Evolutionary conservation across 2,113 vertebrate genomes (phyloP).

Genomic region (Ibidorhyncha struthersii): DNA sequence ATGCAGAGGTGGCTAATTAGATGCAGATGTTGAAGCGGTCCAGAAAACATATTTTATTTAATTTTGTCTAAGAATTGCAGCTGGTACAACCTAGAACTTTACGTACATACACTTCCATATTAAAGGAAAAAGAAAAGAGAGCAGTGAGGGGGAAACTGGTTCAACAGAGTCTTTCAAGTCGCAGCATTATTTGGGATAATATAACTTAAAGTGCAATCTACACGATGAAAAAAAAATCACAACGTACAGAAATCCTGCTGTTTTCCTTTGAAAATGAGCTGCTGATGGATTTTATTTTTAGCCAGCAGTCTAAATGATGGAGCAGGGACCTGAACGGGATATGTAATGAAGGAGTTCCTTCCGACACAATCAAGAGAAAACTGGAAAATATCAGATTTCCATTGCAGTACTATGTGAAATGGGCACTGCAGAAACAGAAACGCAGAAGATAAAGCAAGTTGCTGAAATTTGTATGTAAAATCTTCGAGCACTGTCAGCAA

Average conservation of each 20-base stretch:
- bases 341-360: constrained; percentile 11
- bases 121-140: neutral
- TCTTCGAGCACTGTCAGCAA: too few species aligned
- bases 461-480: neutral
- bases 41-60: neutral
- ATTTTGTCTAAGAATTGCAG: neutral
- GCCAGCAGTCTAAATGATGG: neutral
- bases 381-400: neutral
- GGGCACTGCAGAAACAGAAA: neutral
- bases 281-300: constrained; percentile 24
- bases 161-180: neutral
- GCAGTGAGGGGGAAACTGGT: neutral
- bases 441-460: neutral
- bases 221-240: neutral
- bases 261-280: constrained; percentile 2
- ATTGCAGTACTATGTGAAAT: neutral
- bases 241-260: neutral
- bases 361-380: neutral
- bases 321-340: neutral
- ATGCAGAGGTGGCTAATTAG: neutral
- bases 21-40: neutral
- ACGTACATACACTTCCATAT: neutral
- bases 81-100: neutral
- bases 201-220: neutral
- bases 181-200: neutral